Evolutionary conservation across 2,888 invertebrate species (phyloP).

Genomic region (Limnephilus auricula): DNA sequence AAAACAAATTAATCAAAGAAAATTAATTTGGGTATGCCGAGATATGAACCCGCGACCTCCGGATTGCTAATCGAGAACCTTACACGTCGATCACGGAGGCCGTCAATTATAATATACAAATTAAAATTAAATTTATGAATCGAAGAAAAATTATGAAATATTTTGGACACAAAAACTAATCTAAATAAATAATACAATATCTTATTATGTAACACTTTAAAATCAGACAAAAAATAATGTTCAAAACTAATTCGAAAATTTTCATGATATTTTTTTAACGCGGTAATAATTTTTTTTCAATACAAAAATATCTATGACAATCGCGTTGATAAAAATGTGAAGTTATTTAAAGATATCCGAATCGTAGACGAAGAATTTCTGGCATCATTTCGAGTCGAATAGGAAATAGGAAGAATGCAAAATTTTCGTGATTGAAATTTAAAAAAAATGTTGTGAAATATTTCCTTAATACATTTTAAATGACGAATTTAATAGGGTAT

Average conservation of each 20-base stretch:
- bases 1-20: too few species aligned
- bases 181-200: neutral
- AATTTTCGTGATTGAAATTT: neutral
- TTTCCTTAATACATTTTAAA: neutral
- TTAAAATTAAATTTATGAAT: too few species aligned
- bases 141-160: too few species aligned
- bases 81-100: too few species aligned
- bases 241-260: neutral
- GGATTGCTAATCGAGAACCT: too few species aligned
- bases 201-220: neutral
- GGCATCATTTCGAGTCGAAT: slow-evolving; percentile 15
- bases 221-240: neutral
- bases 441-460: neutral
- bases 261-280: neutral
- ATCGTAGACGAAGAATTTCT: slow-evolving; percentile 14
- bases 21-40: too few species aligned
- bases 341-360: slow-evolving; percentile 15
- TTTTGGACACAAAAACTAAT: too few species aligned
- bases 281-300: neutral
- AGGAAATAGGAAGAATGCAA: neutral
- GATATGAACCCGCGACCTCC: too few species aligned
- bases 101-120: too few species aligned
- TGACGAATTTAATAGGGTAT: neutral
- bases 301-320: neutral
- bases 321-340: neutral